These are phyloP conservation scores for Pedionomus torquatus DNA, from an alignment of 2,113 vertebrate species.

Conservation along the genomic window DNA sequence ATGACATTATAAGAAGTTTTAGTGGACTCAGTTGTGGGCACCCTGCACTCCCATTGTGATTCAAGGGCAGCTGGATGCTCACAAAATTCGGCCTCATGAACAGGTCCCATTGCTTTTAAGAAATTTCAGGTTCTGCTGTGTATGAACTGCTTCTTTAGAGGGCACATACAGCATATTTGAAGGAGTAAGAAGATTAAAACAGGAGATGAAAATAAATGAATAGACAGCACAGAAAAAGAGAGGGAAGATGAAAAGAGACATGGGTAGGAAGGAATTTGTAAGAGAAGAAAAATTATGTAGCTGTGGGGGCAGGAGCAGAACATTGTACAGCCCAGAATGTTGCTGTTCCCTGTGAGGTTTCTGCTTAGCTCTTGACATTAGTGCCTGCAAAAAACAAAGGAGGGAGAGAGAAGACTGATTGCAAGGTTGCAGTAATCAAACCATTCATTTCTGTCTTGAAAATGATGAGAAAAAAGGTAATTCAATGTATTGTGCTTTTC, in stretches of 20 bases:
- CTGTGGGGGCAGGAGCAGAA: neutral
- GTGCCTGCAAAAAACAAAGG: neutral
- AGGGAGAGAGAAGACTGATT: neutral
- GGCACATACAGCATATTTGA: conserved; percentile 1
- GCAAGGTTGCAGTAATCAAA: neutral
- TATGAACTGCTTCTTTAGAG: neutral
- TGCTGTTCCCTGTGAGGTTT: neutral
- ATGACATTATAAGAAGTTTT: neutral
- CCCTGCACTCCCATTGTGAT: neutral
- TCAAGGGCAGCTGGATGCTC: neutral
- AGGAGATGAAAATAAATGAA: conserved; percentile 36
- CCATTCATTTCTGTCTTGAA: conserved; percentile 31
- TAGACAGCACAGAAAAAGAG: neutral
- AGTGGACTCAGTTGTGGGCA: neutral
- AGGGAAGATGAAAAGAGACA: conserved; percentile 27
- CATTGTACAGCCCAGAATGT: neutral
- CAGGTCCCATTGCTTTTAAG: neutral
- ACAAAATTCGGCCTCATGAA: neutral
- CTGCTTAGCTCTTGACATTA: neutral
- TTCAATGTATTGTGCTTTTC: conserved; percentile 39
- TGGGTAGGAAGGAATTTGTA: neutral
- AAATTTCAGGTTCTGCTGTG: neutral
- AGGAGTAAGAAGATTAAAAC: conserved; percentile 34
- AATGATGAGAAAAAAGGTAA: conserved; percentile 24
- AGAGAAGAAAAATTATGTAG: neutral